Conservation (phyloP, 2,113 vertebrate genomes). For the Hippocampus mohnikei region DNA sequence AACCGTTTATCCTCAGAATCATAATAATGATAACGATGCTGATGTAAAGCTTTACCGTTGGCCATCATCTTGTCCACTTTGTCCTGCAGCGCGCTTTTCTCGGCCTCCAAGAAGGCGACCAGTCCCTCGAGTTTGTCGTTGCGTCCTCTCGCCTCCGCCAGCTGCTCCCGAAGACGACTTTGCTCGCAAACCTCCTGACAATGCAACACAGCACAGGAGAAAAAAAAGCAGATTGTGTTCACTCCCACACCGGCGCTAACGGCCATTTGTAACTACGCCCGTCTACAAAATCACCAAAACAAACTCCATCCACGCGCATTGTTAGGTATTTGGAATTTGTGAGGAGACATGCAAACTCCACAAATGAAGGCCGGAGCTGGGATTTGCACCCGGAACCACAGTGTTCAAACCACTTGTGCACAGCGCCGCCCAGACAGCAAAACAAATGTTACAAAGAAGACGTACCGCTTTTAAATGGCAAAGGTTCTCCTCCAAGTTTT, state of each 20-base stretch:
- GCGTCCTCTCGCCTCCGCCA: background rate
- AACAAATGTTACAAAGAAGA: background rate
- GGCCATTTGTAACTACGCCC: too few species aligned
- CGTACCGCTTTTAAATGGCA: background rate
- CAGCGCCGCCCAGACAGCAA: too few species aligned
- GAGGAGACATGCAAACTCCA: too few species aligned
- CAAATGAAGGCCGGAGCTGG: background rate
- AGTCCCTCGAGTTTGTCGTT: background rate
- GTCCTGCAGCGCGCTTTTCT: background rate
- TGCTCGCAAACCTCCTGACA: background rate
- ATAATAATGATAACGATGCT: too few species aligned
- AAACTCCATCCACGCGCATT: too few species aligned
- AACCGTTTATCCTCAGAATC: too few species aligned
- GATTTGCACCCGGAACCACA: background rate
- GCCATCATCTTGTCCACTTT: background rate
- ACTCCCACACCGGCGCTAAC: too few species aligned
- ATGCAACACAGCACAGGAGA: background rate
- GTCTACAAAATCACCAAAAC: too few species aligned
- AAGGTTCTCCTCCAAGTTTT: background rate
- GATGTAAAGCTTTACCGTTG: background rate
- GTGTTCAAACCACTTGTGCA: too few species aligned
- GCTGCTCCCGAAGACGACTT: background rate
- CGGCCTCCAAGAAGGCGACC: background rate
- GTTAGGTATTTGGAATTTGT: too few species aligned
- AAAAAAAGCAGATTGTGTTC: background rate